These are phyloP conservation scores for Boleophthalmus pectinirostris DNA, from an alignment of 2,113 vertebrate genomes.

Conservation along the genomic window DNA sequence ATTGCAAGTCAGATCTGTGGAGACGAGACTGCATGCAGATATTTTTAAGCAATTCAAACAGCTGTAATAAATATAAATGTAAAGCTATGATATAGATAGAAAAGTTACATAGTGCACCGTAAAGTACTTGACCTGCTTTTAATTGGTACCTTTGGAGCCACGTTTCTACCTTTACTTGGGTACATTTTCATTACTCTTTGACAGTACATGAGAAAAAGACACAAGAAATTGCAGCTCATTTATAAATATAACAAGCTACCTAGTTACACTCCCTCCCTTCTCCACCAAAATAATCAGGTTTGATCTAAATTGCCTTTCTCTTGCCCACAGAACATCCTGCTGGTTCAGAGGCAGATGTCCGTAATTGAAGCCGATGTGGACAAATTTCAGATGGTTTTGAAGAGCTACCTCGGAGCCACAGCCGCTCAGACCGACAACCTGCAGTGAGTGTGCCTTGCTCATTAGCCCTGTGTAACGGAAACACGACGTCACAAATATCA, in stretches of 20 bases:
- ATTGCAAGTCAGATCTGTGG: too few relatives aligned
- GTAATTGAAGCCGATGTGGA: conserved; percentile 79
- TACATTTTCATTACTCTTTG: too few relatives aligned
- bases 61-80: too few relatives aligned
- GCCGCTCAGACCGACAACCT: conserved; percentile 84
- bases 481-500: neutral
- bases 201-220: neutral
- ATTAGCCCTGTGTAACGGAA: conserved; percentile 1
- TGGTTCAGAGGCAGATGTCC: conserved; percentile 90
- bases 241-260: neutral
- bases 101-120: too few relatives aligned
- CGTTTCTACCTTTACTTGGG: too few relatives aligned
- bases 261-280: neutral
- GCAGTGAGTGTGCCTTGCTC: conserved; percentile 84
- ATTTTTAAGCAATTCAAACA: too few relatives aligned
- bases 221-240: conserved; percentile 8
- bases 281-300: neutral
- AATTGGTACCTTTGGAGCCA: too few relatives aligned
- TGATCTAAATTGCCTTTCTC: conserved; percentile 18
- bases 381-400: conserved; percentile 84
- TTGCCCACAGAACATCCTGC: conserved; percentile 85
- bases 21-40: too few relatives aligned
- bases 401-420: conserved; percentile 84
- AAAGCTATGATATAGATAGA: too few relatives aligned
- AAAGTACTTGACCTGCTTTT: too few relatives aligned